A percentile compares a stretch with the other conserved stretches of the same genome.
Evolutionary conservation across 1,140 invertebrate species (phyloP).

Genomic region (Drosophila lacertosa): DNA sequence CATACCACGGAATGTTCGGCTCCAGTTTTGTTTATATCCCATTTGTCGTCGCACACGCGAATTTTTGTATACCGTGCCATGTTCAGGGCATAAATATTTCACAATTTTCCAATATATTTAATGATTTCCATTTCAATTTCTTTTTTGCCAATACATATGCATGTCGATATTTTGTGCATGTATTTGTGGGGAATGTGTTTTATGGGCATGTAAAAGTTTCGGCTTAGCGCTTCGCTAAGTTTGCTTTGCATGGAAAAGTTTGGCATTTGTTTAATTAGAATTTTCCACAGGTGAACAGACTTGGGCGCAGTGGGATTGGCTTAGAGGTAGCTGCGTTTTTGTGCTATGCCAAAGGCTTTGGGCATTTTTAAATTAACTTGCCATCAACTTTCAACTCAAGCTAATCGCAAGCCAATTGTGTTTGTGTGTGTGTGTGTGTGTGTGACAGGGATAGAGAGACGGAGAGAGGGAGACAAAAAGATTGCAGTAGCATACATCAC

Average conservation of each 20-base stretch:
- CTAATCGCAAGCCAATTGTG: conserved; percentile 18
- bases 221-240: conserved; percentile 37
- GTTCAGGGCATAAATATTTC: conserved; percentile 1
- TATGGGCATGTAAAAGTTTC: conserved; percentile 42
- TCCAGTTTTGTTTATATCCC: neutral
- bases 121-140: conserved; percentile 14
- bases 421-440: neutral
- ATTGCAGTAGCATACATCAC: conserved; percentile 5
- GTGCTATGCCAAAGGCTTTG: conserved; percentile 13
- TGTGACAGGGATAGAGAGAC: neutral
- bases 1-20: conserved; percentile 5
- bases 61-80: conserved; percentile 6
- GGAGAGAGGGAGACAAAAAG: neutral
- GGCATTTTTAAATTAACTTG: conserved; percentile 41
- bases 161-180: conserved; percentile 3
- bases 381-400: conserved; percentile 10
- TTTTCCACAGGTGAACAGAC: conserved; percentile 43
- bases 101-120: conserved; percentile 7
- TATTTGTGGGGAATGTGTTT: conserved; percentile 31
- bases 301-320: neutral
- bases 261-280: conserved; percentile 81
- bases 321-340: conserved; percentile 7
- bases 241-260: conserved; percentile 61
- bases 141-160: conserved; percentile 4
- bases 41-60: neutral